phyloP scores from a whole-genome alignment of 2,888 invertebrate genomes.

The Cephus runcator region DNA sequence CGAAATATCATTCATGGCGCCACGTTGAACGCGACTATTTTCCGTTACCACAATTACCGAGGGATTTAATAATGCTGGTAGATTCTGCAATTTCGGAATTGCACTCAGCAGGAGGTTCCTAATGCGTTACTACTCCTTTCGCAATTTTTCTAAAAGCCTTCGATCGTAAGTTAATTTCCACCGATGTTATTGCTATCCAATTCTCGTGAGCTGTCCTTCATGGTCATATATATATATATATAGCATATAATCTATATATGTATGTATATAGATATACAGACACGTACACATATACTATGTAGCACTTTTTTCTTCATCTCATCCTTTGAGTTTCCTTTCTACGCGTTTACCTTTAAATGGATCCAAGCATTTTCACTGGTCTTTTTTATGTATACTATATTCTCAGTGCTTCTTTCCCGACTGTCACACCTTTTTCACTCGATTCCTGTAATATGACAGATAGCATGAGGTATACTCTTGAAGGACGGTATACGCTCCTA shows the following conservation, averaged over 20 bases:
- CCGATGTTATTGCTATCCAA: not conserved
- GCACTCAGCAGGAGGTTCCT: not conserved
- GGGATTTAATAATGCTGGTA: not conserved
- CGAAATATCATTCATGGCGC: not conserved
- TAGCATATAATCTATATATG: too few relatives aligned
- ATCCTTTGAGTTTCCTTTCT: not conserved
- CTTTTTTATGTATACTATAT: not conserved
- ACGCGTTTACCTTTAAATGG: not conserved
- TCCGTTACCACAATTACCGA: not conserved
- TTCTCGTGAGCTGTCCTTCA: not conserved
- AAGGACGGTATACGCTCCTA: not conserved
- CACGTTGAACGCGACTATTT: not conserved
- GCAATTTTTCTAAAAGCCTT: conserved; percentile 7
- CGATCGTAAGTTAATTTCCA: conserved; percentile 2
- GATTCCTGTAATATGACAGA: not conserved
- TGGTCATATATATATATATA: not conserved
- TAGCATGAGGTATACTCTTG: not conserved
- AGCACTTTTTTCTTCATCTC: not conserved
- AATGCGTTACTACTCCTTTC: not conserved
- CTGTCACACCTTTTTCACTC: not conserved
- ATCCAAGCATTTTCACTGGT: not conserved
- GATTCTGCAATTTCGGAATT: not conserved
- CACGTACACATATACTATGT: too few relatives aligned
- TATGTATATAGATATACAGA: too few relatives aligned
- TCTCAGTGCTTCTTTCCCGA: not conserved